A percentile compares a stretch with the other conserved stretches of the same genome.
phyloP scores from a whole-genome alignment of 2,888 invertebrate genomes.

The Phrixothrix hirtus region DNA sequence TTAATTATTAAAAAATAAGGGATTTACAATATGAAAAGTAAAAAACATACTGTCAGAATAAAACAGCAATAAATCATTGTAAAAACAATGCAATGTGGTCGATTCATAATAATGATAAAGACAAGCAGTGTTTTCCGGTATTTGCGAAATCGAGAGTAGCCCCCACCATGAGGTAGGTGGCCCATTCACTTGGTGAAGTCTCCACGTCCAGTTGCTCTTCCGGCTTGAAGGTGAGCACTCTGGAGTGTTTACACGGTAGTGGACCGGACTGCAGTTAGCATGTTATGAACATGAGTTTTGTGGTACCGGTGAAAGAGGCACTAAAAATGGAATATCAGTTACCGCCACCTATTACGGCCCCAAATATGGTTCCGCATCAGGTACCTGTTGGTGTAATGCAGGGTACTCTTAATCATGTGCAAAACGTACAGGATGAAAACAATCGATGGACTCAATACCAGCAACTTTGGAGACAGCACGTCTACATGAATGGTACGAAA shows the following conservation, averaged over 20 bases:
- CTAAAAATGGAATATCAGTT: constrained; percentile 59
- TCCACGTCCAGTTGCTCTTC: constrained; percentile 54
- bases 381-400: constrained; percentile 69
- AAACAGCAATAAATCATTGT: constrained; percentile 6
- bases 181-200: constrained; percentile 49
- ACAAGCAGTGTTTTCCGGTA: constrained; percentile 47
- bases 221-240: constrained; percentile 46
- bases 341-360: constrained; percentile 56
- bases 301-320: constrained; percentile 53
- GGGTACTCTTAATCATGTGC: constrained; percentile 67
- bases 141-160: constrained; percentile 54
- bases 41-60: too few relatives aligned
- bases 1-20: too few relatives aligned
- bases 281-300: constrained; percentile 56
- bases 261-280: constrained; percentile 52
- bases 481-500: constrained; percentile 72
- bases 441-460: constrained; percentile 73
- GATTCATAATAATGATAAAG: constrained; percentile 7
- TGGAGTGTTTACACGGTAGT: constrained; percentile 36
- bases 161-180: constrained; percentile 42
- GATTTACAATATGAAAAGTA: too few relatives aligned
- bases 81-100: constrained; percentile 1
- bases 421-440: constrained; percentile 63
- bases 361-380: constrained; percentile 54
- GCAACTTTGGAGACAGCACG: constrained; percentile 79